Evolutionary conservation across 2,888 invertebrate species (phyloP).

Genomic region (Drosophila prolongata): DNA sequence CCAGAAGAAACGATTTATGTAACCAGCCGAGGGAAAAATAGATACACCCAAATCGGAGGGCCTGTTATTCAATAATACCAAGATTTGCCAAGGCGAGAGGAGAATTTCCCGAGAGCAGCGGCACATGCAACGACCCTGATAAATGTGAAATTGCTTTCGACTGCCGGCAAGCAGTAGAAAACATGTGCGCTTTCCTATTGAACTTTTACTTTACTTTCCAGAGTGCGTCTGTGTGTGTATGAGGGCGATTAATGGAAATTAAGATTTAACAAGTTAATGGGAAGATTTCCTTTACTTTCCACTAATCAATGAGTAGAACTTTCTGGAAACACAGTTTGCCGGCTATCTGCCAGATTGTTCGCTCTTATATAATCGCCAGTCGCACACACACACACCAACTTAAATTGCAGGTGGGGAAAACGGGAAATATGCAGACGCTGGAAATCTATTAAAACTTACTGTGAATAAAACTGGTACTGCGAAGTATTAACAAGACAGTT

Average conservation of each 20-base stretch:
- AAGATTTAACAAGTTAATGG: no score
- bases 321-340: conserved; percentile 67
- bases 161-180: conserved; percentile 34
- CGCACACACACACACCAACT: conserved; percentile 6
- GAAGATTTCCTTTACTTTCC: conserved; percentile 7
- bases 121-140: conserved; percentile 36
- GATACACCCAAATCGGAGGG: conserved; percentile 6
- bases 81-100: not conserved
- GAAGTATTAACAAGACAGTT: conserved; percentile 26
- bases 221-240: not conserved
- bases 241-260: not conserved
- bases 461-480: conserved; percentile 36
- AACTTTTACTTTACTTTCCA: not conserved
- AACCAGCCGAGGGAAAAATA: conserved; percentile 13
- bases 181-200: conserved; percentile 34
- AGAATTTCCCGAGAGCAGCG: not conserved
- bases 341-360: conserved; percentile 40
- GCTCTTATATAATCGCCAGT: conserved; percentile 59
- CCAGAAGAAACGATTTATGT: conserved; percentile 54
- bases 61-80: conserved; percentile 22
- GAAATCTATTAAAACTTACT: conserved; percentile 9
- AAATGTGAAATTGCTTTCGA: conserved; percentile 39
- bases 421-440: not conserved
- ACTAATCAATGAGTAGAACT: conserved; percentile 46
- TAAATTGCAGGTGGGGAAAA: not conserved